phyloP scores from a whole-genome alignment of 2,113 vertebrate species.

The Prunella himalayana region DNA sequence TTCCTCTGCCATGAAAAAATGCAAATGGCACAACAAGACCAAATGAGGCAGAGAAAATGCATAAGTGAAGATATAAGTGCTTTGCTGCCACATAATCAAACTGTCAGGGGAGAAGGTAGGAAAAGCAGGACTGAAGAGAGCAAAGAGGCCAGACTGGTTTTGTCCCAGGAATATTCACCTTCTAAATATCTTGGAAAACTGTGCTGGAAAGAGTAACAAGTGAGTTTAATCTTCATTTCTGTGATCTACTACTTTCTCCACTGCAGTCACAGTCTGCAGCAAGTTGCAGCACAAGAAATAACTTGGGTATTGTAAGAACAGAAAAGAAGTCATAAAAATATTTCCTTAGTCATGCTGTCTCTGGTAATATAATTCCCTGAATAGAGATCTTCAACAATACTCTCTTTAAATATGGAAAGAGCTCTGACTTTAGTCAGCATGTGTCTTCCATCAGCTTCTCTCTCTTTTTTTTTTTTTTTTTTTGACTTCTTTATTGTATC shows the following conservation, averaged over 20 bases:
- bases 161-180: neutral
- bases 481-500: neutral
- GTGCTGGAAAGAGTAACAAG: neutral
- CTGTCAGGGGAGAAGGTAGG: neutral
- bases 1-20: neutral
- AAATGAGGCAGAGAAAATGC: neutral
- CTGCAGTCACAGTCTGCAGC: neutral
- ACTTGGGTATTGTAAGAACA: neutral
- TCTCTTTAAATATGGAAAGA: constrained; percentile 1
- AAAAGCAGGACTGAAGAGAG: neutral
- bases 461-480: neutral
- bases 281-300: neutral
- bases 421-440: neutral
- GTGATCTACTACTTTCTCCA: neutral
- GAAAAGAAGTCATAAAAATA: constrained; percentile 14
- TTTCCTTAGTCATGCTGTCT: constrained; percentile 27
- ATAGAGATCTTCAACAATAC: neutral
- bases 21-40: neutral
- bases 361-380: constrained; percentile 1
- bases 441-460: neutral
- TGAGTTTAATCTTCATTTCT: neutral
- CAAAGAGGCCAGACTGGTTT: neutral
- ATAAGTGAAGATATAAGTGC: neutral
- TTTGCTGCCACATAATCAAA: neutral
- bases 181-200: neutral